Evolutionary conservation across 2,797 vertebrate genomes (phyloP).

Genomic region (Gadopsis marmoratus): DNA sequence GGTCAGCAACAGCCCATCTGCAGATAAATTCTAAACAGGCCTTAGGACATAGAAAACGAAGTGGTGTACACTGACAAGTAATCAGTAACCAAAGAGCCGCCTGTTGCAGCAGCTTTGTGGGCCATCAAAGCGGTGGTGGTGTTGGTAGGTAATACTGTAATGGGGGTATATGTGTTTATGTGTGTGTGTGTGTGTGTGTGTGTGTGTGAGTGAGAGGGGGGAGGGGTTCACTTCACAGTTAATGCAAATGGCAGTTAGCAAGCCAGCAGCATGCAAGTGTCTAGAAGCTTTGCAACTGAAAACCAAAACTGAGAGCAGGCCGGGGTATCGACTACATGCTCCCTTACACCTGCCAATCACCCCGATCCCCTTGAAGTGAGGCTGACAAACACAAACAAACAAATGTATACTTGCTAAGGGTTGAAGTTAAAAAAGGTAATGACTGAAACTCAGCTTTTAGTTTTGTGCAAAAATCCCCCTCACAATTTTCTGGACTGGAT

Average conservation of each 20-base stretch:
- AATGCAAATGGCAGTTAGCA: conserved; percentile 67
- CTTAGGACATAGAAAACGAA: conserved; percentile 37
- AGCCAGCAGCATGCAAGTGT: conserved; percentile 68
- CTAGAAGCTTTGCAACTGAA: conserved; percentile 74
- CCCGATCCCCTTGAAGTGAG: conserved; percentile 36
- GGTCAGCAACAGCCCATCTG: conserved; percentile 58
- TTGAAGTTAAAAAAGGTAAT: conserved; percentile 3
- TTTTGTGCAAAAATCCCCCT: neutral
- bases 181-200: neutral
- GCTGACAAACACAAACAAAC: conserved; percentile 29
- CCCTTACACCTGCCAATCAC: conserved; percentile 64
- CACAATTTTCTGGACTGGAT: neutral
- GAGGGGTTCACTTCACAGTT: conserved; percentile 45
- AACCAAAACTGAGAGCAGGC: conserved; percentile 69
- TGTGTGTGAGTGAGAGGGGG: conserved; percentile 6
- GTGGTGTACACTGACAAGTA: conserved; percentile 56
- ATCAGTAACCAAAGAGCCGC: conserved; percentile 67
- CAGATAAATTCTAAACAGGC: conserved; percentile 58
- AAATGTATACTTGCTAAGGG: conserved; percentile 4
- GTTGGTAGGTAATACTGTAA: conserved; percentile 38
- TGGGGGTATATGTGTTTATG: neutral
- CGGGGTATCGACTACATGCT: conserved; percentile 56
- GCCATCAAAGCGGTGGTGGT: conserved; percentile 28
- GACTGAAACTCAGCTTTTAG: neutral
- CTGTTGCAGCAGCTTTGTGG: conserved; percentile 36